Evolutionary conservation across 1,140 invertebrate genomes (phyloP), one percentile per base, ranked within the genome.

Genomic region (Anoplolepis gracilipes): DNA sequence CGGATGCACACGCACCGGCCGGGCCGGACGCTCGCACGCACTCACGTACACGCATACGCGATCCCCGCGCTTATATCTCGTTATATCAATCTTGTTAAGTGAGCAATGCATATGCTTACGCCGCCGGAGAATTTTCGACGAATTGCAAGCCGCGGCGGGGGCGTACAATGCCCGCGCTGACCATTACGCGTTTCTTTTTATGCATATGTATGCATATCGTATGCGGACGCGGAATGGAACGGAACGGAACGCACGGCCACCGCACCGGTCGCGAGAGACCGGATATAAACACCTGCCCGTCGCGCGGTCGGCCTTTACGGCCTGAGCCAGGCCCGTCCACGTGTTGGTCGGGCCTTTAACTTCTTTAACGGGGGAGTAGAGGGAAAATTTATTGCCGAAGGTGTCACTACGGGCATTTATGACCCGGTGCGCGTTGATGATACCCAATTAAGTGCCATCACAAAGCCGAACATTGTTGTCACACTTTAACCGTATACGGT

Each of bases 221-320:
- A 94, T 92, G 89, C 84, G 65, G 33, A 72, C 81, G 87, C 86
- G 70, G 57, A 64, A 55, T 28, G 69, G 46, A 67, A 67, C 64
- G 64, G 64, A 67, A 67, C 62, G 42, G 59, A 67, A 78, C 61
- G 7, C 16, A n/a, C 49, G 65, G 25, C 78, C 92, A 91, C 91
- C 91, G 91, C 92, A 91, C 91, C 91, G 91, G 78, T 82, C 67
- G 53, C 67, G 28, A 72, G 78, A 82, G 53, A 91, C 93, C 92
- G 93, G 93, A 94, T 93, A 93, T 93, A 93, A 91, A 89, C 94
- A 94, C 93, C 94, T 94, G 94, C 94, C 91, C 89, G 90, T 93
- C 92, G 91, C 90, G 88, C 91, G 91, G 61, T 90, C 87, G 91
- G 62, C 90, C 87, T 92, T 92, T 92, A 91, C 90, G 88, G 81